phyloP scores from a whole-genome alignment of 2,113 vertebrate species.

The Rana temporaria region DNA sequence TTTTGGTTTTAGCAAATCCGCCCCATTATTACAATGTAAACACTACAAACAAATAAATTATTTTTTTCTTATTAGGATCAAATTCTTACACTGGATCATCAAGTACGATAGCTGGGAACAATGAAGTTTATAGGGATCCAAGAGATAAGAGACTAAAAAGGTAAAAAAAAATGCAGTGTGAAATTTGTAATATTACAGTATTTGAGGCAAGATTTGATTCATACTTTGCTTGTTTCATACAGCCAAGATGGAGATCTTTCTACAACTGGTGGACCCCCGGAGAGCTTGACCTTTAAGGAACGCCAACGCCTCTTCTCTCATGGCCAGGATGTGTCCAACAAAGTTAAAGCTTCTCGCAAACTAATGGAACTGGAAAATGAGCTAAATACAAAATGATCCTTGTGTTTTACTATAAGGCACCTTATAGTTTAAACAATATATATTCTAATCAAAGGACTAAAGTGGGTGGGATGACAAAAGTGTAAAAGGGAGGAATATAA shows the following conservation, averaged over 20 bases:
- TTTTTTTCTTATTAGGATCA: slow-evolving; percentile 79
- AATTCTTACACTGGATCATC: slow-evolving; percentile 88
- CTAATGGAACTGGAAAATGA: slow-evolving; percentile 97
- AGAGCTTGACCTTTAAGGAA: slow-evolving; percentile 93
- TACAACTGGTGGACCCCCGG: slow-evolving; percentile 80
- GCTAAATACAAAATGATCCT: slow-evolving; percentile 89
- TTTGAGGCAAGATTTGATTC: neutral
- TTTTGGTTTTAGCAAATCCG: no score
- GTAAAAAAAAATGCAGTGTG: slow-evolving; percentile 69
- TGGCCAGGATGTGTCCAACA: slow-evolving; percentile 95
- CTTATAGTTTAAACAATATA: slow-evolving; percentile 59
- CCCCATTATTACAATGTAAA: neutral
- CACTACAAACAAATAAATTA: neutral
- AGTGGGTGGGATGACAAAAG: slow-evolving; percentile 51
- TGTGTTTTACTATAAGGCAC: slow-evolving; percentile 52
- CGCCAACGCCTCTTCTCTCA: slow-evolving; percentile 98
- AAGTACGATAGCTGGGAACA: slow-evolving; percentile 79
- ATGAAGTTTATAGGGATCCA: slow-evolving; percentile 84
- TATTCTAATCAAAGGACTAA: slow-evolving; percentile 57
- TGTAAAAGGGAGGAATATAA: slow-evolving; percentile 62
- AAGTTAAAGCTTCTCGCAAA: slow-evolving; percentile 96
- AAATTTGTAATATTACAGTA: neutral
- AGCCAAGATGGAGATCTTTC: slow-evolving; percentile 86
- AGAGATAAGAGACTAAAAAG: slow-evolving; percentile 88
- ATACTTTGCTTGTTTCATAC: slow-evolving; percentile 32